Conservation (phyloP, 92 coral and sea anemone genomes). For the Epizoanthus illoricatus region DNA sequence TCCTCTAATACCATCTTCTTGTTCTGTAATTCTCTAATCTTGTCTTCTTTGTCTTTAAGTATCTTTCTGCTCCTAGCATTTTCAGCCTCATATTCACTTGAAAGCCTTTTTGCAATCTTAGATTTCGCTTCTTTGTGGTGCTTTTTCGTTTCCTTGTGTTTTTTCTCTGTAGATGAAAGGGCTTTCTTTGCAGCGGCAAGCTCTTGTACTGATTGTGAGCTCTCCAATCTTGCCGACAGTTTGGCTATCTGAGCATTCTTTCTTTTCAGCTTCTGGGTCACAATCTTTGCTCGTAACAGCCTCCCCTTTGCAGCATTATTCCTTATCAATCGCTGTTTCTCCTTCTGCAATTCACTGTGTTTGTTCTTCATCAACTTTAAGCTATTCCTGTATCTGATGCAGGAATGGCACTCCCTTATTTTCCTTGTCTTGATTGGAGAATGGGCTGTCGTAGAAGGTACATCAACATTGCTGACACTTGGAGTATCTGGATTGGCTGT, state of each 20-base stretch:
- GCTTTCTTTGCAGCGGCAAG: slow-evolving; percentile 13
- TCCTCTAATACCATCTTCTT: no score
- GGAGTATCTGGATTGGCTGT: not conserved
- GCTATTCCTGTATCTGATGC: not conserved
- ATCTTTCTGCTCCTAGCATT: not conserved
- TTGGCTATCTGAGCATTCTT: not conserved
- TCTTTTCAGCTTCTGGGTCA: slow-evolving; percentile 3
- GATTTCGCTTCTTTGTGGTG: not conserved
- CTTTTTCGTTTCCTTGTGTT: not conserved
- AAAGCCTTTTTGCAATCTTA: not conserved
- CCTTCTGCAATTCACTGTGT: not conserved
- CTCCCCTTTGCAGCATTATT: not conserved
- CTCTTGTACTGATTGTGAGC: not conserved
- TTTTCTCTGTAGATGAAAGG: not conserved
- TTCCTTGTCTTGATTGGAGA: slow-evolving; percentile 6
- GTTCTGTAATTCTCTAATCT: not conserved
- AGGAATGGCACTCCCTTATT: not conserved
- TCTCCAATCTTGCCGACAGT: not conserved
- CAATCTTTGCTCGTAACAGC: not conserved
- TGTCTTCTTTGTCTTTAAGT: not conserved
- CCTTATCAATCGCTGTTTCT: not conserved
- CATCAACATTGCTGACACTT: slow-evolving; percentile 6
- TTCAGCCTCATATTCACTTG: not conserved
- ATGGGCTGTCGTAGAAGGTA: not conserved
- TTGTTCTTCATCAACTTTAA: not conserved